These are phyloP conservation scores for Morone chrysops DNA, from an alignment of 2,113 vertebrate species.

Conservation along the genomic window DNA sequence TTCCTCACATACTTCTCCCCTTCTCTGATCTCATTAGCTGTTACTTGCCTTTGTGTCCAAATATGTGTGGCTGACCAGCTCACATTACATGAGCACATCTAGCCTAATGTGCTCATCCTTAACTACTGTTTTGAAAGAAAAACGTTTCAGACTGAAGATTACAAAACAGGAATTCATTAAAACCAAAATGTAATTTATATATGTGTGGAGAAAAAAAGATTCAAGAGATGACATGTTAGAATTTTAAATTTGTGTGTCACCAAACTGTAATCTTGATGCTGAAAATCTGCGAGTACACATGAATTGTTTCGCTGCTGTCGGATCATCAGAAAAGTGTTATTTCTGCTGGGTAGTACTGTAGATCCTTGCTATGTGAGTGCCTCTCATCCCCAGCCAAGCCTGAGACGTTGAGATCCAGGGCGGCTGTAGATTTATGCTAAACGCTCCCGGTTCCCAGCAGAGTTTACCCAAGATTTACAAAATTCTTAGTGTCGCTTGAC, in stretches of 20 bases:
- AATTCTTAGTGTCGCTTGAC: conserved; percentile 14
- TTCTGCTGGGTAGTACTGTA: conserved; percentile 15
- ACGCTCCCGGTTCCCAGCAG: neutral
- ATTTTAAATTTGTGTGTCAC: neutral
- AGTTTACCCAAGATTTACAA: conserved; percentile 13
- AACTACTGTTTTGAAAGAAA: conserved; percentile 1
- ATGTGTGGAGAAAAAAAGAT: neutral
- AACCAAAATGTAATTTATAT: conserved; percentile 4
- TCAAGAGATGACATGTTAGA: neutral
- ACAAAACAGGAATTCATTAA: neutral
- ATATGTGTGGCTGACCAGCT: conserved; percentile 19
- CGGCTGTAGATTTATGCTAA: conserved; percentile 22
- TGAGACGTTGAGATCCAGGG: conserved; percentile 32
- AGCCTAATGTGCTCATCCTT: neutral
- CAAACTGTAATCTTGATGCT: conserved; percentile 13
- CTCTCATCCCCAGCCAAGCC: conserved; percentile 52
- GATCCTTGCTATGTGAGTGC: conserved; percentile 48
- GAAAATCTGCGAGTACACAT: conserved; percentile 9
- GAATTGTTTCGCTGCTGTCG: conserved; percentile 33
- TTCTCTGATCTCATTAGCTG: conserved; percentile 56
- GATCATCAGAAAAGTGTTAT: conserved; percentile 39
- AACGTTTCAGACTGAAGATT: neutral
- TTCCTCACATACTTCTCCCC: conserved; percentile 36
- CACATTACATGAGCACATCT: neutral
- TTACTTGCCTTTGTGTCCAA: conserved; percentile 17